phyloP scores from a whole-genome alignment of 2,888 invertebrate genomes.

The Boloria euphrosyne region DNA sequence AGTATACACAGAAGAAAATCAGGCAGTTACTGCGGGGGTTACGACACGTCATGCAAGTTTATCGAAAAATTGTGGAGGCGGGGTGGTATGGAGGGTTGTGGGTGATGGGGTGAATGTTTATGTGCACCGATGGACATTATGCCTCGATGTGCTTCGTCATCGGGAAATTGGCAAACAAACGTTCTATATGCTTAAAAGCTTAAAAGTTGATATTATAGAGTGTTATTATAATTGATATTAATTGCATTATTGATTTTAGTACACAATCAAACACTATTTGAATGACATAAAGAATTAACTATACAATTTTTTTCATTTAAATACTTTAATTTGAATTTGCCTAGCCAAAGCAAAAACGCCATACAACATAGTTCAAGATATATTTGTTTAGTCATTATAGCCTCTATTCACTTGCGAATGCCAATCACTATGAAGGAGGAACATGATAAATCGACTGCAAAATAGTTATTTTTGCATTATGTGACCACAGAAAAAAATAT shows the following conservation, averaged over 20 bases:
- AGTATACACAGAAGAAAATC: constrained; percentile 46
- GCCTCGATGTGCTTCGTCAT: constrained; percentile 70
- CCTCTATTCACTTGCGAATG: too few relatives aligned
- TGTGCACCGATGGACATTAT: constrained; percentile 65
- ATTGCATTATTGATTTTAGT: too few relatives aligned
- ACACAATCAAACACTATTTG: too few relatives aligned
- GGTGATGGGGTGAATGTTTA: constrained; percentile 57
- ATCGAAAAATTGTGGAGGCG: constrained; percentile 66
- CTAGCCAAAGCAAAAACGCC: too few relatives aligned
- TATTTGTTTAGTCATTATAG: too few relatives aligned
- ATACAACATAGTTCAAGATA: too few relatives aligned
- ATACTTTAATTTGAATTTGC: too few relatives aligned
- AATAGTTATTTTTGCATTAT: constrained; percentile 10
- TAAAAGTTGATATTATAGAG: background rate
- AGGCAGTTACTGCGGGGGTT: constrained; percentile 50
- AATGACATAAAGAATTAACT: too few relatives aligned
- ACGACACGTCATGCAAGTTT: constrained; percentile 59
- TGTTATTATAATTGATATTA: too few relatives aligned
- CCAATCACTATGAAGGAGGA: constrained; percentile 3
- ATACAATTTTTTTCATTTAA: too few relatives aligned
- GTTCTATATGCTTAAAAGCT: constrained; percentile 49
- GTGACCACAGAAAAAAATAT: constrained; percentile 22
- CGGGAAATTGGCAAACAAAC: constrained; percentile 71
- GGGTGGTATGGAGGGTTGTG: constrained; percentile 44
- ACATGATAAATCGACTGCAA: constrained; percentile 27